phyloP scores from a whole-genome alignment of 2,797 vertebrate genomes.

The Enteromius radiatus region DNA sequence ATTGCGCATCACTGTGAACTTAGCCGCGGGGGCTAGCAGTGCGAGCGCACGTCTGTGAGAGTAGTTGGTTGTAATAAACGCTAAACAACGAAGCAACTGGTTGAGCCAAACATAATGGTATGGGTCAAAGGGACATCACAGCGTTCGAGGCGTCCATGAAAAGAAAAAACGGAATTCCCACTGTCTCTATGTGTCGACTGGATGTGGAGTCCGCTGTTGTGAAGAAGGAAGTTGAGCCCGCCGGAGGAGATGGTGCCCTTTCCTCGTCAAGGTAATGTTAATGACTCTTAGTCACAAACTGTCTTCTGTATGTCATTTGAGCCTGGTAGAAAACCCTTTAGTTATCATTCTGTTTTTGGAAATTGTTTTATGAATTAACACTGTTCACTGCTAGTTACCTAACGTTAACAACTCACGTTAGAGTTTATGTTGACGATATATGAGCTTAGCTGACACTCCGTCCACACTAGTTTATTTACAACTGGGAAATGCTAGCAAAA shows the following conservation, averaged over 20 bases:
- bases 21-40: conserved; percentile 32
- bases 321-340: not conserved
- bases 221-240: conserved; percentile 61
- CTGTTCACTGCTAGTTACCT: not conserved
- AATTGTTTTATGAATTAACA: not conserved
- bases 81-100: conserved; percentile 33
- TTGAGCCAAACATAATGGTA: conserved; percentile 57
- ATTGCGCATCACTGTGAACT: conserved; percentile 23
- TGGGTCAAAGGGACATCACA: conserved; percentile 62
- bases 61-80: conserved; percentile 20
- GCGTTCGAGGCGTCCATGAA: conserved; percentile 60
- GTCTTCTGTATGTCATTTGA: not conserved
- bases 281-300: not conserved
- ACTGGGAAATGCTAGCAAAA: not conserved
- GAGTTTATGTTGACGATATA: not conserved
- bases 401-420: not conserved
- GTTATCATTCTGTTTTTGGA: not conserved
- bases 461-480: not conserved
- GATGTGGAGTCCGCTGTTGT: conserved; percentile 59
- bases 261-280: conserved; percentile 60
- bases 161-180: conserved; percentile 53
- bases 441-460: not conserved
- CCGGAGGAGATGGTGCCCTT: conserved; percentile 55
- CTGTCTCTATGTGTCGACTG: conserved; percentile 61
- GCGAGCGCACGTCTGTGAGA: not conserved